Base-by-base conservation (phyloP, 2,888 invertebrate species). In the Galerucella pusilla region DNA sequence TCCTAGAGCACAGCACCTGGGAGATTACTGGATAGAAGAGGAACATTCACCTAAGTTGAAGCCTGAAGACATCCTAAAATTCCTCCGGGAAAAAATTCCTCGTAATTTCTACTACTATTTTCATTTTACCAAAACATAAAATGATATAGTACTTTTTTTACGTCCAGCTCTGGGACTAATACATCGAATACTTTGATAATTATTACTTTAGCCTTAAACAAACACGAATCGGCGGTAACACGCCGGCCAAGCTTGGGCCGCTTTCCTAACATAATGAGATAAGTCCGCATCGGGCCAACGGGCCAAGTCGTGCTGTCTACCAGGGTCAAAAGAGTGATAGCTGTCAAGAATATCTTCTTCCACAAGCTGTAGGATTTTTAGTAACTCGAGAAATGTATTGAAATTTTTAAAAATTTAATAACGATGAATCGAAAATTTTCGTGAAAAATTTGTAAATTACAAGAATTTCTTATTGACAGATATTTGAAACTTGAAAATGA, bases 241-340 rank as follows among this genome's bases (percentile, higher is more conserved):
- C 79, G 80, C 80, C n/a, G 63, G 10, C 16, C 42, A n/a, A 16
- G 35, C 63, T 42, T 63, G 63, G 63, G 35, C 42, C 82, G 80
- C 74, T 82, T 82, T 83, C 82, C 82, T 81, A 82, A 81, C 80
- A 76, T 81, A 81, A 79, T 81, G 80, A 81, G 79, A 80, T 80
- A 81, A 77, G 79, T 73, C 74, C 78, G 79, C 79, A 78, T 80
- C 81, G 77, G 80, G 77, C 71, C 71, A 65, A 71, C 80, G 77
- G 80, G 78, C 80, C 76, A 80, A 81, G 79, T 81, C 81, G 81
- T 81, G 81, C 79, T 74, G 79, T 79, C 78, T 77, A 80, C 75
- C 75, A 76, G 78, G 81, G 83, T 85, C 85, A 85, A 85, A 85
- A 85, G 85, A 85, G 82, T 85, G 85, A 85, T 85, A 84, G 85